Conservation (phyloP, 2,113 vertebrate species). For the Dipodomys spectabilis region DNA sequence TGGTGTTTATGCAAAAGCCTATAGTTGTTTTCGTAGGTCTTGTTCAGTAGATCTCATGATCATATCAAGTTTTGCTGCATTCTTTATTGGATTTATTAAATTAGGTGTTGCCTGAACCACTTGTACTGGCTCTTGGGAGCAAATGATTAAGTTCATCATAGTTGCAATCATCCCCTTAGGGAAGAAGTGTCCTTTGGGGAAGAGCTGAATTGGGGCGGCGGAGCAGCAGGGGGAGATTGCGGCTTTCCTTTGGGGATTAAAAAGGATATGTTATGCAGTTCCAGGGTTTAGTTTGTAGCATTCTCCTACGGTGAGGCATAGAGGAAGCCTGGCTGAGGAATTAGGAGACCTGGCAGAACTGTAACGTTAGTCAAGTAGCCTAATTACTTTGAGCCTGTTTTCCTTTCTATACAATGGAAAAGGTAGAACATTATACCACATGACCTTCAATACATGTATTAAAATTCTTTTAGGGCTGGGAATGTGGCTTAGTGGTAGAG, state of each 20-base stretch:
- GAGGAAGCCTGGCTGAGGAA: neutral
- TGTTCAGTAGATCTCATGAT: neutral
- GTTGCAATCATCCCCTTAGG: neutral
- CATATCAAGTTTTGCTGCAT: slow-evolving; percentile 28
- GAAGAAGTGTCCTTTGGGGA: slow-evolving; percentile 48
- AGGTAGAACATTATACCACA: neutral
- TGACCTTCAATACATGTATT: neutral
- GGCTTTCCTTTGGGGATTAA: neutral
- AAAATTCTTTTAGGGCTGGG: neutral
- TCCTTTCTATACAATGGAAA: slow-evolving; percentile 34
- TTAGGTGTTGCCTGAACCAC: neutral
- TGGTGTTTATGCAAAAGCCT: neutral
- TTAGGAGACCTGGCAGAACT: neutral
- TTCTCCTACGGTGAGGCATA: neutral
- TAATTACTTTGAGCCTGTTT: slow-evolving; percentile 16
- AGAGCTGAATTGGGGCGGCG: neutral
- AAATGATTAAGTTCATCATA: slow-evolving; percentile 34
- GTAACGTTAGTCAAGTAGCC: neutral
- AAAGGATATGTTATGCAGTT: neutral
- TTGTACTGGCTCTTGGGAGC: slow-evolving; percentile 18
- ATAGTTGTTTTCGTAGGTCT: neutral
- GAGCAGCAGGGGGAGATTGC: neutral
- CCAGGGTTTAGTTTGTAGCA: neutral
- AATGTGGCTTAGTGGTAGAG: no score
- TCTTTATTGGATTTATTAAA: slow-evolving; percentile 54